Percentiles rank a stretch among this genome's conserved stretches.
Conservation (phyloP, 2,797 vertebrate genomes). For the Micrastur ruficollis region DNA sequence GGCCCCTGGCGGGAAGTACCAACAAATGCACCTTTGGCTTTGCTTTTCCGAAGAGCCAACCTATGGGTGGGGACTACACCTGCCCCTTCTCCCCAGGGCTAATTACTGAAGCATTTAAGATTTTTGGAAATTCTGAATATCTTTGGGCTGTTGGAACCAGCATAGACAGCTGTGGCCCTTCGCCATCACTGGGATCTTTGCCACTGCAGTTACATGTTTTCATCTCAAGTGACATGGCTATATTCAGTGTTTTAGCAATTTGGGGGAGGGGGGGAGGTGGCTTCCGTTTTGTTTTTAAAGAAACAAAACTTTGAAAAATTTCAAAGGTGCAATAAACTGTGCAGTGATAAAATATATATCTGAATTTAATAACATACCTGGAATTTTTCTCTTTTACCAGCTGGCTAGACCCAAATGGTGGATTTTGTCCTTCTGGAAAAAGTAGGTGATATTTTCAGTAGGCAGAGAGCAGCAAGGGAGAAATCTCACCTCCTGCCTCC, state of each 20-base stretch:
- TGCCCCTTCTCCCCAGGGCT: too few species aligned
- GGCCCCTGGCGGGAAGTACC: too few species aligned
- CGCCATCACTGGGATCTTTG: neutral
- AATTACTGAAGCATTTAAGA: too few species aligned
- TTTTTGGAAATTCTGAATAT: too few species aligned
- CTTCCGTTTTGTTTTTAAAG: neutral
- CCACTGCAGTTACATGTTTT: accelerated
- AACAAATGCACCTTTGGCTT: too few species aligned
- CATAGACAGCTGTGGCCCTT: neutral
- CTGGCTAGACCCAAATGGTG: neutral
- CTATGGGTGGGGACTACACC: too few species aligned
- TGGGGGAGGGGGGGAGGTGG: neutral
- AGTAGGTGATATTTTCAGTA: neutral
- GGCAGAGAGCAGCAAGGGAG: neutral
- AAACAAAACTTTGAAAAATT: neutral
- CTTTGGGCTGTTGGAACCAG: too few species aligned
- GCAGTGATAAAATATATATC: neutral
- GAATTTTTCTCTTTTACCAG: neutral
- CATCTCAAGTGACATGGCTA: neutral
- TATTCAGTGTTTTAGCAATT: neutral
- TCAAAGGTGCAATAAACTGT: neutral
- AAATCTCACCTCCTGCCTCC: neutral
- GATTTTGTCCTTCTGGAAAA: neutral
- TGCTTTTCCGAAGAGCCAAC: too few species aligned
- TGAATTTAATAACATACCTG: neutral